Base-by-base conservation (phyloP, 2,113 vertebrate genomes). In the Campylomormyrus tamandua region DNA sequence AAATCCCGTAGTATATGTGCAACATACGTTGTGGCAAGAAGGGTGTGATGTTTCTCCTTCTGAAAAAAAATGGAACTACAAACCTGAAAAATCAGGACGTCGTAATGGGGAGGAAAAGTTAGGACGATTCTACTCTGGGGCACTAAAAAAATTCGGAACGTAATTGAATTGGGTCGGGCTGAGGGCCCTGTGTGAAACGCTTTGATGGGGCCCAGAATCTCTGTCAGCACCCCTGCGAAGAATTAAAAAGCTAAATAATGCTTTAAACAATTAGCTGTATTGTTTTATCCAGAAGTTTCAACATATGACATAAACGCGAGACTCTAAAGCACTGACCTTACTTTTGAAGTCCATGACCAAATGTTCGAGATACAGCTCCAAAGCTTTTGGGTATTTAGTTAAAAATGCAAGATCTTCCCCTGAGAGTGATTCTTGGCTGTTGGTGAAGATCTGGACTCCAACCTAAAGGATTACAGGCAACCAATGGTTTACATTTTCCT, bases 391-490 rank as follows among this genome's bases (percentile, higher is more conserved):
- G 88, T 93, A 93, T 46, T 92, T 93, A 74, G 92, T 91, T 92
- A 96, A 84, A 87, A 94, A 88, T 15, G 10, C 31, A 49, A 94
- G 89, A 1, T 94, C 92, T 21, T 93, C 89, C 46, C 90, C 88
- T 48, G 90, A 88, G 56, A 94, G 91, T 56, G 62, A 80, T 62
- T 31, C 52, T 24, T 35, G 89, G 86, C 89, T 91, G 87, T 92
- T 90, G 27, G 52, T 95, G 91, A 96, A 96, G 89, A 95, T 94
- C 83, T 92, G 92, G 53, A 95, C 93, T 48, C 93, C 95, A 83
- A 85, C 89, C 95, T 96, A 90, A 90, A 91, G 56, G 77, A 89
- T 89, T 77, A 93, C 62, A 86, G 91, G 86, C 11, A 1, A 31
- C n/a, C 21, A 0, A 1, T 8, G n/a, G 3, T 86, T 86, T 49